Percentiles rank a stretch among this genome's conserved stretches.
Evolutionary conservation across 2,797 vertebrate species (phyloP).

Genomic region (Eulemur coronatus): DNA sequence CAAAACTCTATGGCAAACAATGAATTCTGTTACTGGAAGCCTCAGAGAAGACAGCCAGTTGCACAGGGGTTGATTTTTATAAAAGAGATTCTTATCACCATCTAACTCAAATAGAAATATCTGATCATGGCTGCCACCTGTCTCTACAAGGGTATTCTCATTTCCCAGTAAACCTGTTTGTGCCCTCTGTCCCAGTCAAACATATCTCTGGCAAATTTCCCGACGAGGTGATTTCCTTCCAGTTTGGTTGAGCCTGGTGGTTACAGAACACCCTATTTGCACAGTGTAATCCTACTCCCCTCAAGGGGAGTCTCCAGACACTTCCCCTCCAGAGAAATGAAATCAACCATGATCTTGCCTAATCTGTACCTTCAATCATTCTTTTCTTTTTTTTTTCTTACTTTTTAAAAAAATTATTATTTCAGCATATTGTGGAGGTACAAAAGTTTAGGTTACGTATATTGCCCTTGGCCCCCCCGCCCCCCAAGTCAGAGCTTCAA

Average conservation of each 20-base stretch:
- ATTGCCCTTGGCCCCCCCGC: too few relatives aligned
- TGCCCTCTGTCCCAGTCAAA: not conserved
- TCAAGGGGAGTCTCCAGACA: not conserved
- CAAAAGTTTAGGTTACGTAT: too few relatives aligned
- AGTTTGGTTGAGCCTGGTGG: not conserved
- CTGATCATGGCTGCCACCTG: not conserved
- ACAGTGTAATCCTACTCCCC: not conserved
- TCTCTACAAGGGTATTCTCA: not conserved
- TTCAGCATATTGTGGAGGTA: too few relatives aligned
- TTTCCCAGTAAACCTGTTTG: constrained; percentile 15
- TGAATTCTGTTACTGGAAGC: not conserved
- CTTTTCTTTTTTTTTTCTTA: too few relatives aligned
- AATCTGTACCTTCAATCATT: not conserved
- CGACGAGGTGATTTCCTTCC: constrained; percentile 46
- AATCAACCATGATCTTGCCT: constrained; percentile 6
- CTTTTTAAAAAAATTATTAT: too few relatives aligned
- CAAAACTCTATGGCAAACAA: not conserved
- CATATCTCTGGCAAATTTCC: not conserved
- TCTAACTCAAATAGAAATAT: constrained; percentile 17
- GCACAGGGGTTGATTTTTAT: not conserved
- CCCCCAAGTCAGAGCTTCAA: too few relatives aligned
- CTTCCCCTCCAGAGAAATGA: not conserved
- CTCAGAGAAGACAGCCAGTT: not conserved
- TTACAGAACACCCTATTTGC: not conserved
- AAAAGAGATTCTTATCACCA: not conserved